phyloP scores from a whole-genome alignment of 2,113 vertebrate genomes.

The Acrocephalus kingi region DNA sequence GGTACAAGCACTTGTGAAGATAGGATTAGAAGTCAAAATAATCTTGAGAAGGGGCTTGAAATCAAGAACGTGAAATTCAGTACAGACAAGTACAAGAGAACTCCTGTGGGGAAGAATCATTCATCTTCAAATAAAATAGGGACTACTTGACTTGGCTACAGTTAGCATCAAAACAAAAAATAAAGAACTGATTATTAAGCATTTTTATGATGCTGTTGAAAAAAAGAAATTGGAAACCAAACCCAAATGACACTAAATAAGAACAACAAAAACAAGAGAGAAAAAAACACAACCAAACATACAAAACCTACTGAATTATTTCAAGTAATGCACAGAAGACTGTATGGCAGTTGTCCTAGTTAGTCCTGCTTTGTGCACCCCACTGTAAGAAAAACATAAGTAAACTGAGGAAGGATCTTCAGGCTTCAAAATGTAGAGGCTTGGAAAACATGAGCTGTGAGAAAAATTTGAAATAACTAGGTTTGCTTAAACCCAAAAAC shows the following conservation, averaged over 20 bases:
- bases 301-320: neutral
- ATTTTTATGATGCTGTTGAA: neutral
- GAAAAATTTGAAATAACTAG: neutral
- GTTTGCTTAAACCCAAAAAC: neutral
- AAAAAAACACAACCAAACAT: neutral
- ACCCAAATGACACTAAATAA: neutral
- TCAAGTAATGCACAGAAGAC: neutral
- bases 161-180: neutral
- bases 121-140: neutral
- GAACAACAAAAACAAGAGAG: neutral
- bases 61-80: neutral
- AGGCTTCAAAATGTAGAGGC: neutral
- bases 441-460: neutral
- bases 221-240: neutral
- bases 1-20: neutral
- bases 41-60: constrained; percentile 5
- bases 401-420: neutral
- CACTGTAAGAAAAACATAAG: neutral
- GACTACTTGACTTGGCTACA: neutral
- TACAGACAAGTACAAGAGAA: neutral
- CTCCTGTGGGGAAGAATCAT: neutral
- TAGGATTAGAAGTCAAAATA: neutral
- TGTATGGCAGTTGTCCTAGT: neutral
- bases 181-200: neutral
- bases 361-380: neutral